Conservation (phyloP, 2,113 vertebrate genomes). For the Tympanuchus pallidicinctus region DNA sequence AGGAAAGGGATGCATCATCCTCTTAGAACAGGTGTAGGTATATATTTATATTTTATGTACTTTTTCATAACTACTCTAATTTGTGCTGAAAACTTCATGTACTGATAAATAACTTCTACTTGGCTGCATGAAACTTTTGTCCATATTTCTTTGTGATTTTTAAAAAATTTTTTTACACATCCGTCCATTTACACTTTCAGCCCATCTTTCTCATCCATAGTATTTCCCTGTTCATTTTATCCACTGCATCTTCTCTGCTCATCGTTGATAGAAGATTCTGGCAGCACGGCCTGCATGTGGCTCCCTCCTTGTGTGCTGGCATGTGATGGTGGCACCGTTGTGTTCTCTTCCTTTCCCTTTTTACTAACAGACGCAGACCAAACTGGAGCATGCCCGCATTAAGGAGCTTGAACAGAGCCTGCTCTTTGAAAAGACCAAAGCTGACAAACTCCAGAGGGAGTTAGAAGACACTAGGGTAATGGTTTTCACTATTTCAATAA, state of each 20-base stretch:
- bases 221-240: constrained; percentile 50
- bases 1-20: background rate
- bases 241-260: constrained; percentile 69
- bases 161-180: background rate
- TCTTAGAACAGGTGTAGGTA: constrained; percentile 19
- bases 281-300: constrained; percentile 88
- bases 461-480: constrained; percentile 99
- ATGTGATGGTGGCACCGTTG: constrained; percentile 99
- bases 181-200: constrained; percentile 53
- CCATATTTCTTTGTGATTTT: constrained; percentile 46
- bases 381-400: constrained; percentile 99
- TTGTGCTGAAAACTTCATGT: constrained; percentile 78
- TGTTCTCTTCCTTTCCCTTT: constrained; percentile 98
- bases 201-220: constrained; percentile 57
- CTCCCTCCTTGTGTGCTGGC: constrained; percentile 90
- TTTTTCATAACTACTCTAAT: constrained; percentile 79
- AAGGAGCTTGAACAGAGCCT: constrained; percentile 99
- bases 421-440: constrained; percentile 99
- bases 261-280: constrained; percentile 77
- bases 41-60: background rate
- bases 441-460: constrained; percentile 99
- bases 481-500: constrained; percentile 86
- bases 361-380: constrained; percentile 99
- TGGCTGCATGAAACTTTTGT: constrained; percentile 81
- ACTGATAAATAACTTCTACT: constrained; percentile 77